A percentile compares a stretch with the other conserved stretches of the same genome.
These are phyloP conservation scores for Scophthalmus maximus DNA, from an alignment of 2,113 vertebrate genomes.

Conservation along the genomic window DNA sequence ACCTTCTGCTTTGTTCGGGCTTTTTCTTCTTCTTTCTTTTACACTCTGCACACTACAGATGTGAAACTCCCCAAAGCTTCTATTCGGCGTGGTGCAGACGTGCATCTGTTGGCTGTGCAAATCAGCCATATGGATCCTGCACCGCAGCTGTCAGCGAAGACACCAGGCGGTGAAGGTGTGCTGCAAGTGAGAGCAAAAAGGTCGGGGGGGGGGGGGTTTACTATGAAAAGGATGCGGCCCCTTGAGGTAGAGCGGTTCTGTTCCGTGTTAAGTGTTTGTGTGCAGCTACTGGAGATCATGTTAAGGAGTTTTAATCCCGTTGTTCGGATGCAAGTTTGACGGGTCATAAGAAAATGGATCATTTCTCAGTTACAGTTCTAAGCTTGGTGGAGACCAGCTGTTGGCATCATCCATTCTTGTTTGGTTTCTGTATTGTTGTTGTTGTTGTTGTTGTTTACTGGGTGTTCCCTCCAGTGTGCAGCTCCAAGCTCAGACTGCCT, in stretches of 20 bases:
- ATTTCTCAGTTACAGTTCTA: too few species aligned
- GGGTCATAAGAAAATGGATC: too few species aligned
- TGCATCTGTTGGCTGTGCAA: too few species aligned
- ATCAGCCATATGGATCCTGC: conserved; percentile 20
- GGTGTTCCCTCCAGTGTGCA: conserved; percentile 29
- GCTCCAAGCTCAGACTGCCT: not conserved
- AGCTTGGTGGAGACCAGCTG: too few species aligned
- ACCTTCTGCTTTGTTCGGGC: conserved; percentile 40
- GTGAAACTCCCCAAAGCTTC: conserved; percentile 25
- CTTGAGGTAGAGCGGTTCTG: too few species aligned
- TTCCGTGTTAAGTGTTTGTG: too few species aligned
- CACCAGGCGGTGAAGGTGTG: not conserved
- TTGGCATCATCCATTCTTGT: not conserved
- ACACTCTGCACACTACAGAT: conserved; percentile 24
- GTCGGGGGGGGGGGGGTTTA: too few species aligned
- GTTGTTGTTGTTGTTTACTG: conserved; percentile 34
- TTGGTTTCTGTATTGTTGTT: conserved; percentile 3
- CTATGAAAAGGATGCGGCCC: too few species aligned
- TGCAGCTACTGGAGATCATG: too few species aligned
- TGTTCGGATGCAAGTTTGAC: not conserved
- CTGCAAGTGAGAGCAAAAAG: not conserved
- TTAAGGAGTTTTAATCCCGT: not conserved
- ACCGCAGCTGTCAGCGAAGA: conserved; percentile 16
- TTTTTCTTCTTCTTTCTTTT: conserved; percentile 30
- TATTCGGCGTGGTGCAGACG: conserved; percentile 22